These are phyloP conservation scores for Oscheius sp. DNA, from an alignment of 2,888 invertebrate genomes.

Conservation along the genomic window DNA sequence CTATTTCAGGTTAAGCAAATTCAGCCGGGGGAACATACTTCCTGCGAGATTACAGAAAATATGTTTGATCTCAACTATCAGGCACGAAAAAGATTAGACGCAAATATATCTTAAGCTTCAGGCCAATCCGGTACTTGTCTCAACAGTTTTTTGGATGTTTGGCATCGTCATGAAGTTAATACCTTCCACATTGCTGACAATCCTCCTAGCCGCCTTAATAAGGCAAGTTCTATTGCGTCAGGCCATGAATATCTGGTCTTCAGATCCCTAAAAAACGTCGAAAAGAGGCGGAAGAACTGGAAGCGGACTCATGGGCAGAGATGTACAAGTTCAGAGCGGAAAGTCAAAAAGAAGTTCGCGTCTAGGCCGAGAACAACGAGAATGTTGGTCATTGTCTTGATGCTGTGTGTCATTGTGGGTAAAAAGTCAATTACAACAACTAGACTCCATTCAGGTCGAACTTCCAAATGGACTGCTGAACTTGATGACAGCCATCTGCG, in stretches of 20 bases:
- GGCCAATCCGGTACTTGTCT: constrained; percentile 52
- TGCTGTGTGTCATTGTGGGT: constrained; percentile 60
- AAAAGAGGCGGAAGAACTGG: constrained; percentile 54
- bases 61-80: constrained; percentile 52
- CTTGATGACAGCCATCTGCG: constrained; percentile 61
- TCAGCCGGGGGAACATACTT: constrained; percentile 43
- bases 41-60: constrained; percentile 23
- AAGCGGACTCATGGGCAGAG: constrained; percentile 47
- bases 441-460: constrained; percentile 53
- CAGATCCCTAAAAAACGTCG: constrained; percentile 61
- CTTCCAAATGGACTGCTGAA: constrained; percentile 65
- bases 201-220: constrained; percentile 55
- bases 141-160: constrained; percentile 64
- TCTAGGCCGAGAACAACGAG: constrained; percentile 58
- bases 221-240: constrained; percentile 32
- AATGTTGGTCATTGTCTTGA: constrained; percentile 61
- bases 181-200: constrained; percentile 57
- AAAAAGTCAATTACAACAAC: neutral
- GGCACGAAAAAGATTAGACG: neutral
- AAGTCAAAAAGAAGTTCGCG: constrained; percentile 50
- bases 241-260: neutral
- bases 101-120: constrained; percentile 30
- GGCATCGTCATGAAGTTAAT: constrained; percentile 65
- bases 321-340: constrained; percentile 51
- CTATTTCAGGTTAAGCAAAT: constrained; percentile 48